phyloP scores from a whole-genome alignment of 2,888 invertebrate species.

The Pseudococcus jackbeardsleyi region DNA sequence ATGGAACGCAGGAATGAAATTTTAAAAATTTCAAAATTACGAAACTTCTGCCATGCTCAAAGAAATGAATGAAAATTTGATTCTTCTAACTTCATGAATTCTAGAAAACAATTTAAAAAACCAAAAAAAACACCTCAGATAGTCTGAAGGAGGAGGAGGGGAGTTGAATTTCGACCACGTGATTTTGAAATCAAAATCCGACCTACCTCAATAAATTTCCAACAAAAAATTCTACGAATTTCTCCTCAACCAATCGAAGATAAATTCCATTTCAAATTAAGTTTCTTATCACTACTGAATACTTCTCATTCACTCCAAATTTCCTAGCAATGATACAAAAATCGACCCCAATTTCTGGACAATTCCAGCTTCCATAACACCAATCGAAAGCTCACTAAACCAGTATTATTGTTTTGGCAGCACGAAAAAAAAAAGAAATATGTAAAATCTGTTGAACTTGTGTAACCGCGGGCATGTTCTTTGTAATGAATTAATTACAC shows the following conservation, averaged over 20 bases:
- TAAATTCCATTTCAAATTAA: not conserved
- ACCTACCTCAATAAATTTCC: not conserved
- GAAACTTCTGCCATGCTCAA: not conserved
- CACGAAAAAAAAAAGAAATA: not conserved
- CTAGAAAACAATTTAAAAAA: not conserved
- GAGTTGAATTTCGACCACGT: not conserved
- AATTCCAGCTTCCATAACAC: not conserved
- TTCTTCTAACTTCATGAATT: no score
- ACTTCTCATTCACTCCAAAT: not conserved
- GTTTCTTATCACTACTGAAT: no score
- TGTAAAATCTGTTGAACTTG: not conserved
- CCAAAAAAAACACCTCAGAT: not conserved
- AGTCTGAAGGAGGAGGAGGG: not conserved
- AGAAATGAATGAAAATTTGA: not conserved
- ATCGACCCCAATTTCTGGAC: not conserved
- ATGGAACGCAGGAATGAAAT: no score
- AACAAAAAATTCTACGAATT: not conserved
- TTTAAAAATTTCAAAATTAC: no score
- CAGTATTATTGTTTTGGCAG: not conserved
- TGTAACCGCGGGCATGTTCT: constrained; percentile 3
- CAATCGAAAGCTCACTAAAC: not conserved
- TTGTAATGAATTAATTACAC: constrained; percentile 19
- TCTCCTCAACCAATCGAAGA: not conserved
- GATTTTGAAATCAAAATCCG: not conserved
- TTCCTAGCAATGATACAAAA: not conserved